phyloP scores from a whole-genome alignment of 64 coral and sea anemone species.

The Anthopleura sola region DNA sequence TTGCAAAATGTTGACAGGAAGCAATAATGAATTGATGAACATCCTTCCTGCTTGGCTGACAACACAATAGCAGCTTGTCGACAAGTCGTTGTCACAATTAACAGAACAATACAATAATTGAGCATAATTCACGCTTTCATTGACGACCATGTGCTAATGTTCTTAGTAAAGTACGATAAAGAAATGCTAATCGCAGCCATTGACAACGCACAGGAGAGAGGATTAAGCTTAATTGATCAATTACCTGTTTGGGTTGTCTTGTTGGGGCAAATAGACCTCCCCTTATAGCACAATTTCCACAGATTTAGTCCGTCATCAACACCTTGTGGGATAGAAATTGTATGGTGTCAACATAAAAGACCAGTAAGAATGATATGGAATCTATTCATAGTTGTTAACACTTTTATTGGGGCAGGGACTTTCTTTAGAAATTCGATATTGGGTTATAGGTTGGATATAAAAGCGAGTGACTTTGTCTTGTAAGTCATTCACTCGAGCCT shows the following conservation, averaged over 20 bases:
- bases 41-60: background rate
- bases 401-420: background rate
- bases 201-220: slow-evolving; percentile 11
- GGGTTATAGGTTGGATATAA: background rate
- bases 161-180: slow-evolving; percentile 2
- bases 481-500: background rate
- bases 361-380: slow-evolving; percentile 22
- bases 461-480: background rate
- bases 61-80: background rate
- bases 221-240: slow-evolving; percentile 32
- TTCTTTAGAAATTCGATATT: background rate
- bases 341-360: slow-evolving; percentile 24
- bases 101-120: background rate
- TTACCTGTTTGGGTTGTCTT: slow-evolving; percentile 7
- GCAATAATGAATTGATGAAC: background rate
- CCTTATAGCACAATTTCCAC: background rate
- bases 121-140: background rate
- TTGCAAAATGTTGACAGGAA: background rate
- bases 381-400: slow-evolving; percentile 14
- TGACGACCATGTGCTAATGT: slow-evolving; percentile 37
- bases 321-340: slow-evolving; percentile 23
- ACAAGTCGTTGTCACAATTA: slow-evolving; percentile 20
- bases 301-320: slow-evolving; percentile 28
- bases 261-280: slow-evolving; percentile 2
- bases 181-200: slow-evolving; percentile 44